phyloP scores from a whole-genome alignment of 1,140 invertebrate genomes.

The Musca vetustissima region DNA sequence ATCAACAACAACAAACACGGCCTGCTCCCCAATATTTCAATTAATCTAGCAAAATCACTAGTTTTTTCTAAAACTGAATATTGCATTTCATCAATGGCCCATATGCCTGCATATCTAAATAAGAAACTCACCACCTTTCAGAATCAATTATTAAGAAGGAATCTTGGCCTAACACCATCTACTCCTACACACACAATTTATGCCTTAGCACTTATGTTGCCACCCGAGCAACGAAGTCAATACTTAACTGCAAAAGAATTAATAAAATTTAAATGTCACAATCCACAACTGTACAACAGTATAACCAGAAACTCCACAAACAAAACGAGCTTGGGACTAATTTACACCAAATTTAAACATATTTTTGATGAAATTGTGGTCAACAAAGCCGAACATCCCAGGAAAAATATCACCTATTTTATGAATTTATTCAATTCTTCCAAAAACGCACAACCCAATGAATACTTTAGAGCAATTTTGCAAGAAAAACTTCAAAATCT shows the following conservation, averaged over 20 bases:
- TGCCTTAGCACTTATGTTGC: background rate
- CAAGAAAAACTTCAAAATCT: background rate
- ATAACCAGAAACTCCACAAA: background rate
- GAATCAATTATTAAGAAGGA: background rate
- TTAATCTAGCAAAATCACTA: no score
- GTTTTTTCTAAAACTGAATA: no score
- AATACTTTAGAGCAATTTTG: background rate
- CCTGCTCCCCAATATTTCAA: no score
- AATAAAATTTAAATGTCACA: no score
- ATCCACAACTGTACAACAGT: no score
- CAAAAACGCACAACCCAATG: background rate
- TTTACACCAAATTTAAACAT: background rate
- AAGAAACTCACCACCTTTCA: no score
- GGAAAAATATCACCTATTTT: background rate
- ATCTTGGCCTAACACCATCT: background rate
- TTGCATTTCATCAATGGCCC: no score
- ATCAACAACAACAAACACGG: no score
- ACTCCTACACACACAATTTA: background rate
- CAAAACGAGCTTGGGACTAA: background rate
- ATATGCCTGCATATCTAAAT: no score
- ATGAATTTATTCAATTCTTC: background rate
- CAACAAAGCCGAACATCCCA: background rate
- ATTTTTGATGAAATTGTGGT: background rate
- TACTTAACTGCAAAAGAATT: no score
- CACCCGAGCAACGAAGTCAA: no score